phyloP scores from a whole-genome alignment of 2,113 vertebrate species.

The Poecile atricapillus region DNA sequence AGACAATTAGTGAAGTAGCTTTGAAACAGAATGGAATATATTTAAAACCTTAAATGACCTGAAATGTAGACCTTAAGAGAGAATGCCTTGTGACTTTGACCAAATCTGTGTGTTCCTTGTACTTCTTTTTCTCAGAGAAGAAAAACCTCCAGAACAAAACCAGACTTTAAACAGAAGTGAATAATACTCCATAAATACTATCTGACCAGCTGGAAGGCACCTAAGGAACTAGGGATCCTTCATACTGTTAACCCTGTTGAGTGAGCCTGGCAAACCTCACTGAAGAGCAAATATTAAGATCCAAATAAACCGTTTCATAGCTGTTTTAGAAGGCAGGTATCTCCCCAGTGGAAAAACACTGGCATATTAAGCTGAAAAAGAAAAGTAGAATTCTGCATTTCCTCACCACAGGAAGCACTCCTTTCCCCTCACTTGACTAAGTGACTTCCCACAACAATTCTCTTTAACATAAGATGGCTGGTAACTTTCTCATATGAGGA shows the following conservation, averaged over 20 bases:
- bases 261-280: not conserved
- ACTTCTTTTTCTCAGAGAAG: not conserved
- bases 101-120: not conserved
- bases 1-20: not conserved
- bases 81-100: not conserved
- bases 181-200: not conserved
- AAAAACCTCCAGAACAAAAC: not conserved
- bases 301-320: not conserved
- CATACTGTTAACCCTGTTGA: not conserved
- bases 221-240: not conserved
- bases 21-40: not conserved
- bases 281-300: not conserved
- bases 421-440: not conserved
- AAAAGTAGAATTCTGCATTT: not conserved
- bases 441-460: not conserved
- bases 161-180: not conserved
- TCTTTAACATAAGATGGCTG: not conserved
- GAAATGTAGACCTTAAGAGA: not conserved
- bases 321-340: not conserved
- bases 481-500: not conserved
- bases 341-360: not conserved
- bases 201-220: not conserved
- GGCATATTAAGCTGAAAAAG: not conserved
- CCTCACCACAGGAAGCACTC: not conserved
- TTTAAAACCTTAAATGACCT: not conserved